Conservation (phyloP, 2,113 vertebrate genomes). For the Engystomops pustulosus region DNA sequence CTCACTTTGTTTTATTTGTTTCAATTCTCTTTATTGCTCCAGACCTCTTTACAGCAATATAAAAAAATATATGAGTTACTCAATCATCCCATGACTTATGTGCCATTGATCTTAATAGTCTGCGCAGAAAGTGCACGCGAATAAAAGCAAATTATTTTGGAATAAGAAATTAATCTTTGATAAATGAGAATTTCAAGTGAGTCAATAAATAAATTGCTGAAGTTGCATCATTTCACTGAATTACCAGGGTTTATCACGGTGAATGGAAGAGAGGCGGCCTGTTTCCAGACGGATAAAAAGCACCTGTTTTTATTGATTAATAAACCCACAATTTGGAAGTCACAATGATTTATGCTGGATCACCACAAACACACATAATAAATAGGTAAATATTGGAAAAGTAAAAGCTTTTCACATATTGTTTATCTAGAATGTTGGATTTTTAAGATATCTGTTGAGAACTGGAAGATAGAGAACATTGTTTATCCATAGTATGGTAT, state of each 20-base stretch:
- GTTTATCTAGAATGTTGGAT: background rate
- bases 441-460: background rate
- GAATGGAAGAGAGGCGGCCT: constrained; percentile 14
- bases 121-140: constrained; percentile 32
- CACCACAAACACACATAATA: constrained; percentile 17
- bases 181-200: constrained; percentile 41
- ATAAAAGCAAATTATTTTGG: constrained; percentile 55
- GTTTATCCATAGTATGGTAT: background rate
- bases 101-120: constrained; percentile 46
- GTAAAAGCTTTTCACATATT: constrained; percentile 13
- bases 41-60: constrained; percentile 35
- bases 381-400: constrained; percentile 22
- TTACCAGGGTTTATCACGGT: constrained; percentile 50
- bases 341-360: constrained; percentile 49
- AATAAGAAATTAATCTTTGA: constrained; percentile 55
- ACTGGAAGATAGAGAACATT: background rate
- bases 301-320: constrained; percentile 55
- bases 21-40: constrained; percentile 39
- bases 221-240: constrained; percentile 37
- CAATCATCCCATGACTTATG: constrained; percentile 42
- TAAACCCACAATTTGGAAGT: constrained; percentile 42
- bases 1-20: constrained; percentile 41
- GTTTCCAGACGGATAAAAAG: constrained; percentile 40
- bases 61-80: constrained; percentile 54
- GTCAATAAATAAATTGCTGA: constrained; percentile 56